A percentile compares a stretch with the other conserved stretches of the same genome.
These are phyloP conservation scores for Sminthurides aquaticus DNA, from an alignment of 2,888 invertebrate genomes.

Conservation along the genomic window DNA sequence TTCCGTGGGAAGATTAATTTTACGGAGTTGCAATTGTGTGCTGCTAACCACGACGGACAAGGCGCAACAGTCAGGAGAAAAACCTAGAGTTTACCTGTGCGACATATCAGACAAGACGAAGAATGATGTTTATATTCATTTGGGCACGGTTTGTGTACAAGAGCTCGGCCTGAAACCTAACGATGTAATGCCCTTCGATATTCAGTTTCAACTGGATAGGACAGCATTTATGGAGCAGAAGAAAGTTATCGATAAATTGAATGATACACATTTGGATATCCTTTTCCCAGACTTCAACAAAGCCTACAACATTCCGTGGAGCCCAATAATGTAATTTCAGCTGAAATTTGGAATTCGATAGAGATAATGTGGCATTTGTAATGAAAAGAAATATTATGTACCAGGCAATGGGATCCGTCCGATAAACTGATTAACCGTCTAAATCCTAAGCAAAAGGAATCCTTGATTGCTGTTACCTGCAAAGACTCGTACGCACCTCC, in stretches of 20 bases:
- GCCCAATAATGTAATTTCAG: slow-evolving; percentile 52
- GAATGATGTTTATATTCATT: slow-evolving; percentile 64
- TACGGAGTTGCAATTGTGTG: slow-evolving; percentile 67
- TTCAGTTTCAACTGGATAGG: slow-evolving; percentile 73
- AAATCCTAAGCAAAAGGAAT: slow-evolving; percentile 71
- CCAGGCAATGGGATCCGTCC: slow-evolving; percentile 58
- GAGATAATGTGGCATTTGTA: neutral
- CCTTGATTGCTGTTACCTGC: slow-evolving; percentile 63
- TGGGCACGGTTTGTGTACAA: slow-evolving; percentile 60
- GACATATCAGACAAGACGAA: slow-evolving; percentile 73
- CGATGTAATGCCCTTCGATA: slow-evolving; percentile 53
- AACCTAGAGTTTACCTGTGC: slow-evolving; percentile 59
- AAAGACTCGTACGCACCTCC: slow-evolving; percentile 57
- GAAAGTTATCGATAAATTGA: slow-evolving; percentile 67
- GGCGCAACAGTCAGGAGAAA: slow-evolving; percentile 16
- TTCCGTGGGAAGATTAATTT: slow-evolving; percentile 66
- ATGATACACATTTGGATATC: slow-evolving; percentile 55
- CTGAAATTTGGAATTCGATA: too few relatives aligned
- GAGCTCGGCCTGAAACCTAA: slow-evolving; percentile 58
- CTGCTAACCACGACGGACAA: slow-evolving; percentile 51
- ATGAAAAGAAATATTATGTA: slow-evolving; percentile 1
- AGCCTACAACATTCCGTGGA: slow-evolving; percentile 62
- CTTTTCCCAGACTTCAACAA: slow-evolving; percentile 63
- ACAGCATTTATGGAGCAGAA: slow-evolving; percentile 79
- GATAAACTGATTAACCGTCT: slow-evolving; percentile 52